Evolutionary conservation across 2,888 invertebrate species (phyloP), one percentile per base, ranked within the genome.

Genomic region (Apantesis nais): DNA sequence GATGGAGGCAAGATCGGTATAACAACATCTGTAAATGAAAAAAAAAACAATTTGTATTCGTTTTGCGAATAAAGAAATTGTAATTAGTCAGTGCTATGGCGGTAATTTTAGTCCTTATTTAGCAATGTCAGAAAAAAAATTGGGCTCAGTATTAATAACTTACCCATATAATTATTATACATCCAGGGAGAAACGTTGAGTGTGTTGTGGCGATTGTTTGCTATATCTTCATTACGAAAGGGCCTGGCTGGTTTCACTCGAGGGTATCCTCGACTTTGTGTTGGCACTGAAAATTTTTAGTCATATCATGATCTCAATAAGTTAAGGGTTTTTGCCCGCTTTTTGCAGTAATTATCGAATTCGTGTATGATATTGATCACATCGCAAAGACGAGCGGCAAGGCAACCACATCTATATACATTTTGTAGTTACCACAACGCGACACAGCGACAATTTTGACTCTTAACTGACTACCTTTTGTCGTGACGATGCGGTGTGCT

Each of bases 1-100:
- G 95, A 95, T 2, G 90, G 90, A 0, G 95, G 95, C 25, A 95
- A 85, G 63, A 95, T 72, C 7, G 92, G 93, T 58, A 95, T 91
- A 1, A 83, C 70, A 14, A 86, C 77, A 77, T 91, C 92, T 93
- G 87, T n/a, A 80, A 71, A 68, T 31, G 9, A 61, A 67, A 58
- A 16, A n/a, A n/a, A 67, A 62, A 19, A 16, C 12, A 22, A 14
- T 63, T 41, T 41, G 41, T 29, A 39, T 29, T 39, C 25, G 14
- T 39, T 25, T 25, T 8, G 55, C 14, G 14, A 55, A 55, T 55
- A 55, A 25, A n/a, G n/a, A n/a, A n/a, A n/a, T n/a, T n/a, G n/a
- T n/a, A n/a, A n/a, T n/a, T n/a, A n/a, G n/a, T n/a, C n/a, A n/a
- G n/a, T n/a, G n/a, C n/a, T n/a, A n/a, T n/a, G n/a, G n/a, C n/a